These are phyloP conservation scores for Muraenolepis orangiensis DNA, from an alignment of 2,797 vertebrate genomes.

Conservation along the genomic window DNA sequence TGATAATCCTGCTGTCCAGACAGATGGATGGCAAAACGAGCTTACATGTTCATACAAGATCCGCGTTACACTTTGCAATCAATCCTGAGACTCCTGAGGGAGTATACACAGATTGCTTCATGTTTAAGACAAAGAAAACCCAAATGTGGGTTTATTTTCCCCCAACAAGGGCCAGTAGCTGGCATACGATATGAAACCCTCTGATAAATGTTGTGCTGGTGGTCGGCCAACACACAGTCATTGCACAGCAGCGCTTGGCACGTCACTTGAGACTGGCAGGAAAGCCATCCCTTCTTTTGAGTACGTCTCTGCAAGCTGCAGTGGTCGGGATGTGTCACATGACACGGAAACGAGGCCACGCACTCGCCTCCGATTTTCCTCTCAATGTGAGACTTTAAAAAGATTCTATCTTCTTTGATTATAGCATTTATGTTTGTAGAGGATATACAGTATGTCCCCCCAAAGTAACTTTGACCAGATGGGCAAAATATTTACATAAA, in stretches of 20 bases:
- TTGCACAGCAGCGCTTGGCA: conserved; percentile 34
- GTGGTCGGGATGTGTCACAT: conserved; percentile 38
- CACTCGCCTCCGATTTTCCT: conserved; percentile 32
- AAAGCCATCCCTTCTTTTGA: conserved; percentile 52
- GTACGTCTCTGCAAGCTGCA: conserved; percentile 29
- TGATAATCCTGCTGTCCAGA: conserved; percentile 40
- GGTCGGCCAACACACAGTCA: conserved; percentile 39
- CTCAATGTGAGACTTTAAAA: conserved; percentile 49
- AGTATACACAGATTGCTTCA: conserved; percentile 27
- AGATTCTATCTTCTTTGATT: conserved; percentile 47
- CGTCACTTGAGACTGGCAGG: conserved; percentile 60
- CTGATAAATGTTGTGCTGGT: conserved; percentile 20
- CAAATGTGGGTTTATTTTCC: conserved; percentile 63
- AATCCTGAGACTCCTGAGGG: conserved; percentile 30
- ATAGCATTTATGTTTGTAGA: conserved; percentile 62
- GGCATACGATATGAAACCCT: not conserved
- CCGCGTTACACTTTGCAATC: conserved; percentile 21
- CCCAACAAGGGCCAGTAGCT: conserved; percentile 34
- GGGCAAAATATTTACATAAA: conserved; percentile 37
- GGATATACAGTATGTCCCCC: conserved; percentile 54
- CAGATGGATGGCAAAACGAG: conserved; percentile 36
- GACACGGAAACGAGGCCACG: conserved; percentile 43
- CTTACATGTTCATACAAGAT: conserved; percentile 34
- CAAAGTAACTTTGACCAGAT: conserved; percentile 45
- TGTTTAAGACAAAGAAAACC: conserved; percentile 52